These are phyloP conservation scores for Conomelus anceps DNA, from an alignment of 2,888 invertebrate genomes.

Conservation along the genomic window DNA sequence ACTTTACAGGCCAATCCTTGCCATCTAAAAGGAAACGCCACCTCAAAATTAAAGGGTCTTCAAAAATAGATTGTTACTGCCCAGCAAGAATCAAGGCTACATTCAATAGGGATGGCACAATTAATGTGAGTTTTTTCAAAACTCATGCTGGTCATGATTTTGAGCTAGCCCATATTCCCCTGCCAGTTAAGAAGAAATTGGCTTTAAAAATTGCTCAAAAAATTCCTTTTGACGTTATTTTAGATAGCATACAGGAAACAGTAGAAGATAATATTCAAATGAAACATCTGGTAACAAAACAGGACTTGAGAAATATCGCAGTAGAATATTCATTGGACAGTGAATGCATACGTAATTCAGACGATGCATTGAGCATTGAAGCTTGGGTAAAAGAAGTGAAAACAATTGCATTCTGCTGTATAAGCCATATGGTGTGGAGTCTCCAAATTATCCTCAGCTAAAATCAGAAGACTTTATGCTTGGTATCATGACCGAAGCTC, in stretches of 20 bases:
- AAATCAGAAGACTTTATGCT: slow-evolving; percentile 33
- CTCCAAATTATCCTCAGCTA: slow-evolving; percentile 26
- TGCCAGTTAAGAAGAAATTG: slow-evolving; percentile 11
- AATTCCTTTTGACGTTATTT: slow-evolving; percentile 2
- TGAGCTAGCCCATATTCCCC: slow-evolving; percentile 10
- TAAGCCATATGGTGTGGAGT: slow-evolving; percentile 28
- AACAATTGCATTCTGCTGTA: slow-evolving; percentile 11
- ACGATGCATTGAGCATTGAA: background rate
- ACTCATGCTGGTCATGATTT: slow-evolving; percentile 19
- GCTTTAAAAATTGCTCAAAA: slow-evolving; percentile 1
- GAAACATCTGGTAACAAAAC: background rate
- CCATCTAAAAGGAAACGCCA: background rate
- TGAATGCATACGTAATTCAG: background rate
- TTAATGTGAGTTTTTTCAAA: background rate
- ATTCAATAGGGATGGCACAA: background rate
- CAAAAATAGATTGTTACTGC: background rate
- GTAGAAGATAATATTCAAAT: background rate
- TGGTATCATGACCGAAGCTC: slow-evolving; percentile 34
- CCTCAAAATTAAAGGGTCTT: background rate
- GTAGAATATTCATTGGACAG: slow-evolving; percentile 5
- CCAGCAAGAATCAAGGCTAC: background rate
- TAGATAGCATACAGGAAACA: background rate
- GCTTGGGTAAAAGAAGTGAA: background rate
- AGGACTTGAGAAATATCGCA: slow-evolving; percentile 2
- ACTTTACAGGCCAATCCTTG: background rate